Base-by-base conservation (phyloP, 2,797 vertebrate genomes). In the Sciurus carolinensis region DNA sequence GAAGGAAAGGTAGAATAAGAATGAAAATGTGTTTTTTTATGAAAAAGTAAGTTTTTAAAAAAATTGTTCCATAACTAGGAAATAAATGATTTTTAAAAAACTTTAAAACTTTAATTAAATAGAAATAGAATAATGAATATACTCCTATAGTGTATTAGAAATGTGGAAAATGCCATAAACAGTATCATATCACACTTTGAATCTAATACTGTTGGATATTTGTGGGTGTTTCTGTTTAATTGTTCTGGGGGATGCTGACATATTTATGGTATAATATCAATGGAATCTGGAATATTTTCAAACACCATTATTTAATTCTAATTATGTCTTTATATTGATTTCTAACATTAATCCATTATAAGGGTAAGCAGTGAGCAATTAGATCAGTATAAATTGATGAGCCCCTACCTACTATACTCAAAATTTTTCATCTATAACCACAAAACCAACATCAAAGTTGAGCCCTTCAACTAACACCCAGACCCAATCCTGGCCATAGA, bases 301-400 rank as follows among this genome's bases (percentile, higher is more conserved):
- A 69, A 52, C n/a, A 81, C 4, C 54, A 24, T 42, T 85, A 79
- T 57, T 76, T 71, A 75, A 39, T 79, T 91, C 36, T 91, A 93
- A 69, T 73, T 54, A 3, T 92, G 28, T 76, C 57, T 69, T 94
- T 83, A 67, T 69, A 39, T 24, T 75, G 54, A 85, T 86, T 39
- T 82, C 44, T 81, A 36, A 87, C 17, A 59, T 52, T 80, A 87
- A 83, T 54, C 10, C 72, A 71, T 79, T 85, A 71, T 59, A 81
- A 39, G 87, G 47, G 15, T 36, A 82, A 90, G 22, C 57, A 80
- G 2, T 77, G 50, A 79, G 13, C 17, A n/a, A 14, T 85, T 72
- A 47, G 8, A 28, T 73, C 82, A 52, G 30, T n/a, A 44, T 79
- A 73, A 94, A 57, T 50, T 33, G 22, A 62, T 73, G 9, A 73